Evolutionary conservation across 2,797 vertebrate genomes (phyloP).

Genomic region (Etheostoma perlongum): DNA sequence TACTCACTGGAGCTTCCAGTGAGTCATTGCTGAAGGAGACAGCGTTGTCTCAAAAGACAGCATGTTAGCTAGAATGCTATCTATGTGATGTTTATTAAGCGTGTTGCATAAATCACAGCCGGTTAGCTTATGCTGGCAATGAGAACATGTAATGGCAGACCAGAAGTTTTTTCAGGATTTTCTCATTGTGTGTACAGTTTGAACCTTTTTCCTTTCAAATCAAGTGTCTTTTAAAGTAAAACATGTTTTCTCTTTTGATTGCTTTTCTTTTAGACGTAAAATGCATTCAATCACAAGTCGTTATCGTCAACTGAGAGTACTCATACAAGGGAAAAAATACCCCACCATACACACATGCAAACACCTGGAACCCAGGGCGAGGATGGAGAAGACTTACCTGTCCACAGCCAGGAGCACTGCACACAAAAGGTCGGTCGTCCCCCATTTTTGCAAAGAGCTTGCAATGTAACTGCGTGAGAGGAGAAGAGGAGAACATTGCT

Average conservation of each 20-base stretch:
- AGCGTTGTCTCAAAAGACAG: slow-evolving; percentile 66
- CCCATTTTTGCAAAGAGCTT: slow-evolving; percentile 94
- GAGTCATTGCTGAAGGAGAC: slow-evolving; percentile 79
- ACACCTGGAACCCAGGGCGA: slow-evolving; percentile 59
- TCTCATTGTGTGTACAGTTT: background rate
- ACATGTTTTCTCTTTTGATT: background rate
- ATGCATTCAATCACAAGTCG: background rate
- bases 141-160: slow-evolving; percentile 5
- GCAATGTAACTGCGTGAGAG: slow-evolving; percentile 86
- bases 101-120: slow-evolving; percentile 39
- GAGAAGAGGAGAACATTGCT: slow-evolving; percentile 87
- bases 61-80: slow-evolving; percentile 30
- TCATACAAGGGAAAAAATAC: slow-evolving; percentile 17
- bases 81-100: slow-evolving; percentile 24
- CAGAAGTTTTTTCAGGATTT: background rate
- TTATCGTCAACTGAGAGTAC: slow-evolving; percentile 8
- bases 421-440: slow-evolving; percentile 99
- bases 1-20: slow-evolving; percentile 79
- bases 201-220: slow-evolving; percentile 5
- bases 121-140: slow-evolving; percentile 8
- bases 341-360: slow-evolving; percentile 17
- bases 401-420: slow-evolving; percentile 95
- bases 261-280: background rate
- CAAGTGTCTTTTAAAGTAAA: slow-evolving; percentile 13
- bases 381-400: slow-evolving; percentile 89